Evolutionary conservation across 2,888 invertebrate species (phyloP).

Genomic region (Epinotia bilunana): DNA sequence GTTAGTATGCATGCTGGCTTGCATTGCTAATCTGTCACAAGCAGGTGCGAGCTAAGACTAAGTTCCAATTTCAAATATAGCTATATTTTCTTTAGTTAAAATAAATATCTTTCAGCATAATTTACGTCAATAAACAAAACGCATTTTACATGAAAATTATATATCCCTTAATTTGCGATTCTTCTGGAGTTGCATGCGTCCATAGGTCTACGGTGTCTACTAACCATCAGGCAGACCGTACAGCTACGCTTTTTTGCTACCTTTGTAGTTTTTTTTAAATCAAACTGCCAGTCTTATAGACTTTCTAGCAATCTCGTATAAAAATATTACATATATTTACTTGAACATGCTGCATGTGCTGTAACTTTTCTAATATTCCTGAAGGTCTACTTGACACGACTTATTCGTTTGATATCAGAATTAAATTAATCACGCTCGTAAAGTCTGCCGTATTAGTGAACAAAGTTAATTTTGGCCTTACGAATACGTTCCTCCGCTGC

Average conservation of each 20-base stretch:
- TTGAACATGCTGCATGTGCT: background rate
- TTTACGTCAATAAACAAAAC: too few relatives aligned
- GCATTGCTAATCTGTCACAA: constrained; percentile 39
- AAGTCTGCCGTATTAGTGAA: background rate
- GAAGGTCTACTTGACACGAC: too few relatives aligned
- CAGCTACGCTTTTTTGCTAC: too few relatives aligned
- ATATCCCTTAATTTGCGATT: too few relatives aligned
- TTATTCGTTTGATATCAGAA: background rate
- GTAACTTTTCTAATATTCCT: background rate
- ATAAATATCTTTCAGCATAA: too few relatives aligned
- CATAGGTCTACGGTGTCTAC: too few relatives aligned
- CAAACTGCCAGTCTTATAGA: background rate
- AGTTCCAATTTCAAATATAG: background rate
- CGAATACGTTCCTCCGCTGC: background rate
- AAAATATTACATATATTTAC: background rate
- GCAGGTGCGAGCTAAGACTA: constrained; percentile 1
- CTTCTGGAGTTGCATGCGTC: too few relatives aligned
- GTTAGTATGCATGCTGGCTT: constrained; percentile 35
- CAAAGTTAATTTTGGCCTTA: background rate
- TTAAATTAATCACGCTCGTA: background rate
- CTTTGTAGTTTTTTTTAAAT: background rate
- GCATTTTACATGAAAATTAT: too few relatives aligned
- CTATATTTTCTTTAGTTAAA: background rate
- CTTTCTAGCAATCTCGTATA: background rate
- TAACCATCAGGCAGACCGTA: too few relatives aligned